Conservation (phyloP, 2,888 invertebrate genomes). For the Hypercompe scribonia region DNA sequence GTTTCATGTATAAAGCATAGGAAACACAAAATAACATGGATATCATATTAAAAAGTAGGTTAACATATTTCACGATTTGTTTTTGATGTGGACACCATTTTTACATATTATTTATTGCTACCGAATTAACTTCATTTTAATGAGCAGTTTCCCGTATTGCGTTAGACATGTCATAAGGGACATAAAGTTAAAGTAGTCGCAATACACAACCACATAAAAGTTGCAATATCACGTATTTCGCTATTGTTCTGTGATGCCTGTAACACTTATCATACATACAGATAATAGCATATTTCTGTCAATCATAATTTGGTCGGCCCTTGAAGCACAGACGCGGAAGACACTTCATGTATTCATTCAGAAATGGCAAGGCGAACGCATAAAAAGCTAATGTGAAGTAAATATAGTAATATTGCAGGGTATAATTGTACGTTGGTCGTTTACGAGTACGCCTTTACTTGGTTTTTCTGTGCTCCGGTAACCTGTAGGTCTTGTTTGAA, state of each 20-base stretch:
- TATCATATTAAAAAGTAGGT: conserved; percentile 20
- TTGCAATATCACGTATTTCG: conserved; percentile 16
- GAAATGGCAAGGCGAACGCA: conserved; percentile 38
- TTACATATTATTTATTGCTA: conserved; percentile 30
- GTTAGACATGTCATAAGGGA: conserved; percentile 29
- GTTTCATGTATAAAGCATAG: conserved; percentile 19
- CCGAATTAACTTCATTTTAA: conserved; percentile 39
- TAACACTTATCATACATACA: conserved; percentile 6
- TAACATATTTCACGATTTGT: conserved; percentile 22
- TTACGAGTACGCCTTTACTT: conserved; percentile 8
- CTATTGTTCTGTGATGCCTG: background rate
- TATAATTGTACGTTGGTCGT: conserved; percentile 16
- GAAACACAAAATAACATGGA: conserved; percentile 25
- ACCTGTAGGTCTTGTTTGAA: conserved; percentile 22
- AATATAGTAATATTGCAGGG: conserved; percentile 26
- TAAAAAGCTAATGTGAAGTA: conserved; percentile 40
- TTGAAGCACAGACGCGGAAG: conserved; percentile 52
- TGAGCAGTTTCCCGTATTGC: conserved; percentile 35
- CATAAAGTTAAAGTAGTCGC: conserved; percentile 5
- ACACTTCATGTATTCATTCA: conserved; percentile 35
- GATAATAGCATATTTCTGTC: conserved; percentile 25
- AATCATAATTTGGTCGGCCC: conserved; percentile 47
- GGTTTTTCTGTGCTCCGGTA: conserved; percentile 10
- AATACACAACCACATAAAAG: conserved; percentile 13
- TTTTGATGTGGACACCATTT: conserved; percentile 36